Percentiles rank a stretch among this genome's conserved stretches.
These are phyloP conservation scores for Cotesia glomerata DNA, from an alignment of 1,140 invertebrate species.

Conservation along the genomic window DNA sequence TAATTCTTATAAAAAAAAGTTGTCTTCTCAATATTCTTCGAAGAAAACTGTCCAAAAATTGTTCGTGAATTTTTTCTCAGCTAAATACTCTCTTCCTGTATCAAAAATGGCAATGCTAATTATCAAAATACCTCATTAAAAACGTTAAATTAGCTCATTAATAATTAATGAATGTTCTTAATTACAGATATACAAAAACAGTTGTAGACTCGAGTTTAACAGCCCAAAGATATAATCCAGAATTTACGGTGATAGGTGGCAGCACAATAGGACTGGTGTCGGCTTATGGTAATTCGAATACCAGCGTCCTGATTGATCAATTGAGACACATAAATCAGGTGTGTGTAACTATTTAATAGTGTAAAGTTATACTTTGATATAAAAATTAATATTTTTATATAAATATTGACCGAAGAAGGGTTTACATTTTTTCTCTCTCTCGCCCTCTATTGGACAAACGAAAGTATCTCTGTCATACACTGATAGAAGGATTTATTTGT, in stretches of 20 bases:
- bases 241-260: conserved; percentile 63
- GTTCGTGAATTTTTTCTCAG: too few relatives aligned
- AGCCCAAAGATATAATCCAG: conserved; percentile 73
- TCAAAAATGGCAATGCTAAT: too few relatives aligned
- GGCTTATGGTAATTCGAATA: conserved; percentile 63
- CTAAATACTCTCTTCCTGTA: too few relatives aligned
- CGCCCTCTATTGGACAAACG: too few relatives aligned
- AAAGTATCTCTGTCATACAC: too few relatives aligned
- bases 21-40: too few relatives aligned
- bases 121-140: too few relatives aligned
- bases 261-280: conserved; percentile 34
- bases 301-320: conserved; percentile 69
- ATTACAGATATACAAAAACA: conserved; percentile 70
- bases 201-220: conserved; percentile 68
- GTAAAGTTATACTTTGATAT: neutral
- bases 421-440: too few relatives aligned
- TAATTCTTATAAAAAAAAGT: too few relatives aligned
- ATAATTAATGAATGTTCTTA: conserved; percentile 22
- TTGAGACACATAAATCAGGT: conserved; percentile 72
- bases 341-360: conserved; percentile 42
- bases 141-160: neutral
- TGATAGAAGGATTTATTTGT: too few relatives aligned
- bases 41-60: too few relatives aligned
- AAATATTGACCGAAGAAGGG: neutral
- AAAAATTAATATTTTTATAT: conserved; percentile 3